A percentile compares a stretch with the other conserved stretches of the same genome.
These are phyloP conservation scores for Emys orbicularis DNA, from an alignment of 2,797 vertebrate species.

Conservation along the genomic window DNA sequence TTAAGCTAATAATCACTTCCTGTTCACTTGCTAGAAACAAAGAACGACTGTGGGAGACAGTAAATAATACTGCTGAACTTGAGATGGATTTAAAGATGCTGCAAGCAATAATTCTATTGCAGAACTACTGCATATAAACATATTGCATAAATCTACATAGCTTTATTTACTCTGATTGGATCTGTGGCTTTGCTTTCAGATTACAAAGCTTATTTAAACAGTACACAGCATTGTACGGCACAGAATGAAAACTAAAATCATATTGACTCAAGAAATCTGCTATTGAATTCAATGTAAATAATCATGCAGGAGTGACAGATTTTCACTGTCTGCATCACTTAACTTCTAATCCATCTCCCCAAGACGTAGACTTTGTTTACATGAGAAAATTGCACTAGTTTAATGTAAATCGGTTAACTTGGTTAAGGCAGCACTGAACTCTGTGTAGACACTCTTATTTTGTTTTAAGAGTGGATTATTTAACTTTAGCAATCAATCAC, in stretches of 20 bases:
- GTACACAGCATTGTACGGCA: neutral
- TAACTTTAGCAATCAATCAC: neutral
- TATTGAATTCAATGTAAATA: constrained; percentile 24
- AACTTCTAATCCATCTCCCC: neutral
- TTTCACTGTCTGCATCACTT: neutral
- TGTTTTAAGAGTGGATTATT: neutral
- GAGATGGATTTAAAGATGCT: constrained; percentile 59
- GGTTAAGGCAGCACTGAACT: neutral
- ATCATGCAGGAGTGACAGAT: neutral
- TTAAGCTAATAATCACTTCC: constrained; percentile 66
- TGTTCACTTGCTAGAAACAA: constrained; percentile 57
- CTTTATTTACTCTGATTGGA: constrained; percentile 30
- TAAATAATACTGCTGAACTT: constrained; percentile 49
- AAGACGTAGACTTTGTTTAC: neutral
- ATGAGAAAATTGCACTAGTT: neutral
- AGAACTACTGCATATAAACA: constrained; percentile 42
- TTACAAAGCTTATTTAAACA: constrained; percentile 14
- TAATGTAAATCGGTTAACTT: accelerated
- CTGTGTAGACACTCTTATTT: neutral
- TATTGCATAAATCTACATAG: constrained; percentile 44
- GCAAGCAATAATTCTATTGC: constrained; percentile 62
- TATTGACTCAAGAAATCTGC: constrained; percentile 8
- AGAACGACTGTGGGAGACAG: constrained; percentile 65
- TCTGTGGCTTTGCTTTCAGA: constrained; percentile 9
- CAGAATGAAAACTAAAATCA: constrained; percentile 29